These are phyloP conservation scores for Thereva unica DNA, from an alignment of 2,888 invertebrate genomes.

Conservation along the genomic window DNA sequence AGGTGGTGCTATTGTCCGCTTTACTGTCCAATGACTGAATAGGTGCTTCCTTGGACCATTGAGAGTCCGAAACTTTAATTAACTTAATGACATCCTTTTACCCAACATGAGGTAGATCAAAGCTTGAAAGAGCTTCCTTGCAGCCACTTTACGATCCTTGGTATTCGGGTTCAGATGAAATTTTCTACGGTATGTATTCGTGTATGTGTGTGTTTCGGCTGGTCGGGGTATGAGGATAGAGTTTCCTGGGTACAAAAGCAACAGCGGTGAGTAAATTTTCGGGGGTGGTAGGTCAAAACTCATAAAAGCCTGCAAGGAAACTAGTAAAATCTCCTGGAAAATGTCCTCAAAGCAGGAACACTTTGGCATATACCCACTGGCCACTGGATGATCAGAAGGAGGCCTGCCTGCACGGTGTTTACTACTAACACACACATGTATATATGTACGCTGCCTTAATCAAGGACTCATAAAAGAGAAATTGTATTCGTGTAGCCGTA, in stretches of 20 bases:
- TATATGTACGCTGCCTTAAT: constrained; percentile 29
- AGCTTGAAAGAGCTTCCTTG: constrained; percentile 6
- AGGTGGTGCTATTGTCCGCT: too few species aligned
- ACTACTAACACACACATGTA: neutral
- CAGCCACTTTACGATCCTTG: neutral
- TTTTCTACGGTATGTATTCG: too few species aligned
- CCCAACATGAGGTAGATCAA: constrained; percentile 15
- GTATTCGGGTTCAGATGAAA: constrained; percentile 3
- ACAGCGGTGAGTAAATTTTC: too few species aligned
- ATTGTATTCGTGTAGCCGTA: constrained; percentile 19
- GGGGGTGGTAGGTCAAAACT: too few species aligned
- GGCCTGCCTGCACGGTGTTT: neutral
- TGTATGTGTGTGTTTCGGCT: neutral
- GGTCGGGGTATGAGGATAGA: neutral
- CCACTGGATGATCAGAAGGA: constrained; percentile 1
- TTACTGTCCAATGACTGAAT: too few species aligned
- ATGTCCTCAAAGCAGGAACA: too few species aligned
- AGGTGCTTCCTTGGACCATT: too few species aligned
- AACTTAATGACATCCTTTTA: constrained; percentile 33
- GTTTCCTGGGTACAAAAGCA: too few species aligned
- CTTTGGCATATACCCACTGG: neutral
- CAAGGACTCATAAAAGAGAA: constrained; percentile 33
- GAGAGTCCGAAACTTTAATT: constrained; percentile 24
- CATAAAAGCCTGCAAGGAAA: too few species aligned
- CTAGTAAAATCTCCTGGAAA: too few species aligned